A percentile compares a stretch with the other conserved stretches of the same genome.
These are phyloP conservation scores for Carcinoscorpius rotundicauda DNA, from an alignment of 1,140 invertebrate genomes.

Conservation along the genomic window DNA sequence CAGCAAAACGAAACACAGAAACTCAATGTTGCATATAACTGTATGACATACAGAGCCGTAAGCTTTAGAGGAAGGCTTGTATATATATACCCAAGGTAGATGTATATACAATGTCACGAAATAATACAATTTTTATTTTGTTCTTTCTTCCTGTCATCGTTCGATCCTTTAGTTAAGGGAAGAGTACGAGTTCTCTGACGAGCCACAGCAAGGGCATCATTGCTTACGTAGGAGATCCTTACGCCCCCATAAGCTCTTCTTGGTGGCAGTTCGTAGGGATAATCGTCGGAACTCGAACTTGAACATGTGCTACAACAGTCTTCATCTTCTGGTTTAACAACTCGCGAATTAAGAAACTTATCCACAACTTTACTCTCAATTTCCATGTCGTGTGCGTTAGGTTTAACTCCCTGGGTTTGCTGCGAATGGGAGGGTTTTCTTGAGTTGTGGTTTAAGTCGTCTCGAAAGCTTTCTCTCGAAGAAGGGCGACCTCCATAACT, in stretches of 20 bases:
- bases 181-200: constrained; percentile 11
- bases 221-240: constrained; percentile 73
- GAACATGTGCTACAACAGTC: constrained; percentile 66
- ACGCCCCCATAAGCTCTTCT: constrained; percentile 54
- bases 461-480: constrained; percentile 8
- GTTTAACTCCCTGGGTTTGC: constrained; percentile 1
- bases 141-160: neutral
- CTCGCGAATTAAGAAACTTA: constrained; percentile 34
- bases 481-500: constrained; percentile 17
- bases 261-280: constrained; percentile 56
- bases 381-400: constrained; percentile 22
- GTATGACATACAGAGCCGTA: too few relatives aligned
- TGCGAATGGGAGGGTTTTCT: too few relatives aligned
- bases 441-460: too few relatives aligned
- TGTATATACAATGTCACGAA: neutral
- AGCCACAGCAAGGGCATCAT: constrained; percentile 57
- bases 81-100: too few relatives aligned
- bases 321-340: constrained; percentile 38
- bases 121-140: neutral
- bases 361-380: constrained; percentile 10
- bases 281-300: constrained; percentile 50
- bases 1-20: too few relatives aligned
- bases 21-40: too few relatives aligned
- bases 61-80: too few relatives aligned
- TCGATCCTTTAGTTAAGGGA: neutral